Evolutionary conservation across 2,888 invertebrate genomes (phyloP), one percentile per base, ranked within the genome.

Genomic region (Sympetrum striolatum): DNA sequence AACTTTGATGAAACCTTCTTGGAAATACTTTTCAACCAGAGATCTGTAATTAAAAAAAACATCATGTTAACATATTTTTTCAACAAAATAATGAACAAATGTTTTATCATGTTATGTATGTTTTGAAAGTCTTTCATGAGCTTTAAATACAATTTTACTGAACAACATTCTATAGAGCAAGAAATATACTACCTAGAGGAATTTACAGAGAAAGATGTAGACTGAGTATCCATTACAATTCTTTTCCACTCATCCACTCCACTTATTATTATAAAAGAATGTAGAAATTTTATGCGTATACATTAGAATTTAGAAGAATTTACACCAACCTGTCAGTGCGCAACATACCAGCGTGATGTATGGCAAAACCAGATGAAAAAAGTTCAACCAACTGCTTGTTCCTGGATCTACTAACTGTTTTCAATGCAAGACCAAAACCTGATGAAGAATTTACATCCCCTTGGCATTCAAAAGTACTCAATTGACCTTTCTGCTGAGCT

Each of bases 271-370:
- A 39, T 6, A 39, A 39, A 39, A 39, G 39, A 39, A 39, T 39
- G 4, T 39, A 39, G 39, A 39, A 39, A 6, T 39, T 39, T 39
- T 6, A 2, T n/a, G n/a, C n/a, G n/a, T n/a, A n/a, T n/a, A n/a
- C n/a, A n/a, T n/a, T n/a, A n/a, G n/a, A n/a, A n/a, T n/a, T n/a
- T n/a, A n/a, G n/a, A 44, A 44, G 44, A 4, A 44, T 44, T 4
- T 73, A 31, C 81, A 93, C 92, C 92, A 94, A 96, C 94, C 98
- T 96, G 94, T 99, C 99, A 91, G 96, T 95, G 91, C 99, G 95
- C 90, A 98, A 93, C 96, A 99, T 97, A 10, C 99, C 99, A 44
- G 99, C 99, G 94, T 99, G 99, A 95, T 99, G 99, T 92, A 98
- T 97, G 2, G 97, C 98, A 92, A 99, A 96, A 0, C 99, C 99